phyloP scores from a whole-genome alignment of 1,140 invertebrate species.

The fruit fly (Drosophila melanogaster) region DNA sequence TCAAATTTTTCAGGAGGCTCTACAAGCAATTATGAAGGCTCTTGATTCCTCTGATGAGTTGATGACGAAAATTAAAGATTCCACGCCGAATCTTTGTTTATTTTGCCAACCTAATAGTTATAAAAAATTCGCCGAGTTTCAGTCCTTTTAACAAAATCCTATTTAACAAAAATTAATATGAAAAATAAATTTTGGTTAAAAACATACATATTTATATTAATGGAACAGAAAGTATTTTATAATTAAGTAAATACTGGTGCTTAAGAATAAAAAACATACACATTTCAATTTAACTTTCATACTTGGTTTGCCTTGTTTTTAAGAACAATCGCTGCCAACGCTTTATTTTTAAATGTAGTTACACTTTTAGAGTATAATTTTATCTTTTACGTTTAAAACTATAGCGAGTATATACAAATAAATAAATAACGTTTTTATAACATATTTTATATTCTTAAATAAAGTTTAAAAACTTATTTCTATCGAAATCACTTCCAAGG shows the following conservation, averaged over 20 bases:
- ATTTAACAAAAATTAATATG: not conserved
- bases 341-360: constrained; percentile 31
- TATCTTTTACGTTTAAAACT: constrained; percentile 50
- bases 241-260: too few species aligned
- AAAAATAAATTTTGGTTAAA: not conserved
- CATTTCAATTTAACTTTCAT: not conserved
- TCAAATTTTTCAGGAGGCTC: constrained; percentile 10
- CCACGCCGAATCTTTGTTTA: constrained; percentile 4
- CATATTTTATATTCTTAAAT: constrained; percentile 38
- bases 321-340: not conserved
- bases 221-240: too few species aligned
- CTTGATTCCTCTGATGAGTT: not conserved
- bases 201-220: not conserved
- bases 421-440: constrained; percentile 30
- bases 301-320: not conserved
- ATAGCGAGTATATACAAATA: constrained; percentile 54
- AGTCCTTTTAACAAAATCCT: not conserved
- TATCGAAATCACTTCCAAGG: constrained; percentile 41
- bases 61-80: not conserved
- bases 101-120: constrained; percentile 10
- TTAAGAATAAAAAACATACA: not conserved
- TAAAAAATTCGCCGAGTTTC: not conserved
- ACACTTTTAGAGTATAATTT: constrained; percentile 56
- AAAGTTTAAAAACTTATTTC: constrained; percentile 42
- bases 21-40: constrained; percentile 26